Percentiles rank a stretch among this genome's conserved stretches.
These are phyloP conservation scores for Latrodectus geometricus DNA, from an alignment of 1,140 invertebrate genomes.

Conservation along the genomic window DNA sequence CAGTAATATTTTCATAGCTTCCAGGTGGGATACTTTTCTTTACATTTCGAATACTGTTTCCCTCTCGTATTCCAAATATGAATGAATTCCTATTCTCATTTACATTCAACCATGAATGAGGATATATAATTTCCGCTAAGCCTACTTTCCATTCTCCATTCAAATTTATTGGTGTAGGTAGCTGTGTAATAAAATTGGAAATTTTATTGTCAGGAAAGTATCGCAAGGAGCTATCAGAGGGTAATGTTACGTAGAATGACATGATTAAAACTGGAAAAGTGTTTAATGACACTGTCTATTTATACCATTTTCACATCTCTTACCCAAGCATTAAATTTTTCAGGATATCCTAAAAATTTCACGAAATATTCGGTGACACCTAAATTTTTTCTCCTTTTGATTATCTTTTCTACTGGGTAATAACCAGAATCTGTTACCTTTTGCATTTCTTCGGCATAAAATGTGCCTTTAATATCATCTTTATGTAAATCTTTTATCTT, in stretches of 20 bases:
- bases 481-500: conserved; percentile 25
- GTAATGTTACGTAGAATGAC: conserved; percentile 24
- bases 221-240: not conserved
- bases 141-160: conserved; percentile 7
- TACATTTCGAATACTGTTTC: too few relatives aligned
- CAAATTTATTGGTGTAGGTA: not conserved
- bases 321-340: conserved; percentile 7
- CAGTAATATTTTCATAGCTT: too few relatives aligned
- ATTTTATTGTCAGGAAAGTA: conserved; percentile 19
- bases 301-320: not conserved
- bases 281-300: not conserved
- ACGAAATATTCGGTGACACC: conserved; percentile 20
- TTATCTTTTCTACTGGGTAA: conserved; percentile 3
- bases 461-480: conserved; percentile 42
- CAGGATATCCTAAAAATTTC: conserved; percentile 11
- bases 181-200: conserved; percentile 1
- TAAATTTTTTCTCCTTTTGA: not conserved
- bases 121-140: conserved; percentile 23
- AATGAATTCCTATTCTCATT: conserved; percentile 4
- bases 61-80: too few relatives aligned
- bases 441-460: conserved; percentile 57
- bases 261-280: not conserved
- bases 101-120: conserved; percentile 5
- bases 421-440: not conserved
- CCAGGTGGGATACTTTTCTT: too few relatives aligned